Evolutionary conservation across 2,113 vertebrate genomes (phyloP).

Genomic region (Elgaria multicarinata): DNA sequence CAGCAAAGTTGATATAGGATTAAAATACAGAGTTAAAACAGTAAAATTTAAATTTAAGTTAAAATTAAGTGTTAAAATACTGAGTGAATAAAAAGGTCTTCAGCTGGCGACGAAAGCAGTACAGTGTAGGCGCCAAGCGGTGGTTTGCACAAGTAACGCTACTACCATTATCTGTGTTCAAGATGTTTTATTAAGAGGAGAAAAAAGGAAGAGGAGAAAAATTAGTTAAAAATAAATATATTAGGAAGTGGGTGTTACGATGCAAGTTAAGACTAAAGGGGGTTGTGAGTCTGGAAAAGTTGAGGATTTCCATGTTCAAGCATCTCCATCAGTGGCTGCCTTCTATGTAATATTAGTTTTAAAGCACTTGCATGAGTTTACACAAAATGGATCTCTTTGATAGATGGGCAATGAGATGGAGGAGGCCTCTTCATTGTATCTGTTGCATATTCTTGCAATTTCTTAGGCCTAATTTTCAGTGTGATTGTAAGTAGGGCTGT

Average conservation of each 20-base stretch:
- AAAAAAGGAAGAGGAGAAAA: background rate
- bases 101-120: no score
- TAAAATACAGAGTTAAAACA: no score
- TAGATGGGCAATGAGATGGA: no score
- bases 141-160: background rate
- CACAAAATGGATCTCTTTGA: background rate
- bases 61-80: no score
- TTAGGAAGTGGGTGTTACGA: background rate
- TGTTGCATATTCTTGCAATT: background rate
- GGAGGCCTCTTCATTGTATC: background rate
- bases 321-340: background rate
- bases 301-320: background rate
- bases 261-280: background rate
- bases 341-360: background rate
- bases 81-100: no score
- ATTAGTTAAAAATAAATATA: background rate
- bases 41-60: no score
- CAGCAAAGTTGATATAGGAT: no score
- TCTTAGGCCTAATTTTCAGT: background rate
- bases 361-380: background rate
- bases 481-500: no score
- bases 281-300: background rate
- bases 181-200: background rate
- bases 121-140: no score
- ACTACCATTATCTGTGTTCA: background rate